phyloP scores from a whole-genome alignment of 2,113 vertebrate species.

The Lophochroa leadbeateri region DNA sequence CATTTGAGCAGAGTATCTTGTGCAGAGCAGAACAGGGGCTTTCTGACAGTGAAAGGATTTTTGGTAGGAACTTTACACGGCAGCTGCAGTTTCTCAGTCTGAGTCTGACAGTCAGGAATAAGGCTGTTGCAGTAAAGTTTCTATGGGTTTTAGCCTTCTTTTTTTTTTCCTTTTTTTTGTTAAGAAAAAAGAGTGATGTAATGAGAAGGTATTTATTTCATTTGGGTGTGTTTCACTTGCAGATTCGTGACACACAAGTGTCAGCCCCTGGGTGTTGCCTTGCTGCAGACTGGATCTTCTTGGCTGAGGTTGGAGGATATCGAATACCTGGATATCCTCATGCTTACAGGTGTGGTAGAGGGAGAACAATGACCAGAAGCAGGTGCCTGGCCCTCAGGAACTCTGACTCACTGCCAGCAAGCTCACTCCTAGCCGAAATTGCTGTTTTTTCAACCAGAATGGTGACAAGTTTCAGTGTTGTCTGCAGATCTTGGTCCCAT shows the following conservation, averaged over 20 bases:
- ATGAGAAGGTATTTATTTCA: constrained; percentile 1
- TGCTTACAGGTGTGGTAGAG: constrained; percentile 65
- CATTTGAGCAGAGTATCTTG: not conserved
- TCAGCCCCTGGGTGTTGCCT: not conserved
- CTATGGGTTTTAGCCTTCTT: not conserved
- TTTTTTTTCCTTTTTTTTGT: not conserved
- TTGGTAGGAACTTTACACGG: not conserved
- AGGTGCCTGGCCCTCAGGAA: constrained; percentile 73
- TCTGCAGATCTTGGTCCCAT: constrained; percentile 22
- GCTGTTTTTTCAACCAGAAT: not conserved
- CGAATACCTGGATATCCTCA: constrained; percentile 65
- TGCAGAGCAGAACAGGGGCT: not conserved
- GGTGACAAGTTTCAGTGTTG: not conserved
- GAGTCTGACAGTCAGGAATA: not conserved
- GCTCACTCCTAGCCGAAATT: not conserved
- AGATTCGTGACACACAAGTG: not conserved
- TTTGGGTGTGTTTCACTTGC: not conserved
- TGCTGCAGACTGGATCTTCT: not conserved
- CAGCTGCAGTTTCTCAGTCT: not conserved
- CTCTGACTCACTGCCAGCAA: constrained; percentile 1
- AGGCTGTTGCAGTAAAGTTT: not conserved
- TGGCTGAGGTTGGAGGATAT: constrained; percentile 19
- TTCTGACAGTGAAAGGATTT: not conserved
- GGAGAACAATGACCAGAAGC: constrained; percentile 81
- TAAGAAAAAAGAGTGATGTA: not conserved